Conservation (phyloP, 2,888 invertebrate genomes). For the Mythimna vitellina region DNA sequence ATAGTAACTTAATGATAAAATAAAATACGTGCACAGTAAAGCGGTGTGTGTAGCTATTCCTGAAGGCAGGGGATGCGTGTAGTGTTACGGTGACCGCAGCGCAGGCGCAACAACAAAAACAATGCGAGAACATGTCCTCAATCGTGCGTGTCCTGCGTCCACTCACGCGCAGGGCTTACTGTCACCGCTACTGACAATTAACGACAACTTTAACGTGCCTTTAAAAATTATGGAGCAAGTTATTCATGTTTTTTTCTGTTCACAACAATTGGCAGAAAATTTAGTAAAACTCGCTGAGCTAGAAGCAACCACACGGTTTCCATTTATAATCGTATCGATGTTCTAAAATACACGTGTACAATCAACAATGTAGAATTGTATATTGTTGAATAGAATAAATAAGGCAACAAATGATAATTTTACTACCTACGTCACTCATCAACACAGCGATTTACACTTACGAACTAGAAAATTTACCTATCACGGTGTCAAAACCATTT, state of each 20-base stretch:
- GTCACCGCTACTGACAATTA: conserved; percentile 63
- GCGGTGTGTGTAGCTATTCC: conserved; percentile 63
- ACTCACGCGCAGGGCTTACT: conserved; percentile 70
- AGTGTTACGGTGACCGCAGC: conserved; percentile 88
- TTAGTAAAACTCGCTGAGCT: background rate
- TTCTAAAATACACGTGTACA: conserved; percentile 9
- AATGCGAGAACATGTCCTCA: conserved; percentile 87
- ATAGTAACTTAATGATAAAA: conserved; percentile 36
- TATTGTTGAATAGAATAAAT: conserved; percentile 6
- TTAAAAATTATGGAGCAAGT: background rate
- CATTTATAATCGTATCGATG: background rate
- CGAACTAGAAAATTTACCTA: conserved; percentile 25
- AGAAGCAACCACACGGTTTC: background rate
- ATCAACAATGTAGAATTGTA: conserved; percentile 11
- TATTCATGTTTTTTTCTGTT: background rate
- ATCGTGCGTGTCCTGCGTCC: conserved; percentile 87
- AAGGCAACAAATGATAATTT: conserved; percentile 16
- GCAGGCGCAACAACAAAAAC: conserved; percentile 85
- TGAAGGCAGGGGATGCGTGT: conserved; percentile 74
- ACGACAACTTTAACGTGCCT: conserved; percentile 16
- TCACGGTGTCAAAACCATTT: conserved; percentile 26
- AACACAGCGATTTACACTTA: conserved; percentile 24
- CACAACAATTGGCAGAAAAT: background rate
- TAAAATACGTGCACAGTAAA: conserved; percentile 41
- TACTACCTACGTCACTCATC: conserved; percentile 15